These are phyloP conservation scores for Tringa solitaria DNA, from an alignment of 2,113 vertebrate species.

Conservation along the genomic window DNA sequence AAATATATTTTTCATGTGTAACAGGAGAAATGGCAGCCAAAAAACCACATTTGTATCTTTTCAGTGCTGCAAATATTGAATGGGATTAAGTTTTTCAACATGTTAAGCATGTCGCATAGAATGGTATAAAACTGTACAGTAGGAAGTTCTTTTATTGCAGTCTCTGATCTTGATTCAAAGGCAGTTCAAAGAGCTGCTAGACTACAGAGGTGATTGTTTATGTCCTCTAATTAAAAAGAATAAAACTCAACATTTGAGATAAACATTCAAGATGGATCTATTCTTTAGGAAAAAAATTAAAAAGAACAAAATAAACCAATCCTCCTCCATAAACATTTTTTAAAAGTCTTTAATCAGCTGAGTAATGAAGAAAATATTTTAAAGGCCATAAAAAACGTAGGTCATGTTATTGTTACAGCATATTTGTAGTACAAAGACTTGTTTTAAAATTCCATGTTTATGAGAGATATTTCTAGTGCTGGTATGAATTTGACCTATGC, in stretches of 20 bases:
- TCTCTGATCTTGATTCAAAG: slow-evolving; percentile 50
- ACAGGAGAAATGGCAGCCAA: background rate
- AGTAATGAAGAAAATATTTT: background rate
- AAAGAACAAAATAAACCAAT: background rate
- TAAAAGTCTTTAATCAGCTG: background rate
- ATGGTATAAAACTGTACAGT: background rate
- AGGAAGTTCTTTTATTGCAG: background rate
- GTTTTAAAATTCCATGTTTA: background rate
- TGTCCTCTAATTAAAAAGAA: slow-evolving; percentile 9
- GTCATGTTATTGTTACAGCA: background rate
- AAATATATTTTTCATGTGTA: background rate
- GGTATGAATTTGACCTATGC: background rate
- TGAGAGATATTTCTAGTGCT: background rate
- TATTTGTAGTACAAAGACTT: background rate
- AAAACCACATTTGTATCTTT: background rate
- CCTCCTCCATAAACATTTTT: background rate
- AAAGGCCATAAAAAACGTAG: background rate
- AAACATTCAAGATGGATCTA: background rate
- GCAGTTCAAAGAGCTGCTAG: slow-evolving; percentile 23
- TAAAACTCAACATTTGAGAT: background rate
- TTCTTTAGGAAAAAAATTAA: background rate
- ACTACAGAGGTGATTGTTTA: background rate
- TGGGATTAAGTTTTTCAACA: background rate
- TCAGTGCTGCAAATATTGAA: background rate
- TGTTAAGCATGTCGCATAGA: background rate